These are phyloP conservation scores for Aegotheles bennettii DNA, from an alignment of 2,113 vertebrate species.

Conservation along the genomic window DNA sequence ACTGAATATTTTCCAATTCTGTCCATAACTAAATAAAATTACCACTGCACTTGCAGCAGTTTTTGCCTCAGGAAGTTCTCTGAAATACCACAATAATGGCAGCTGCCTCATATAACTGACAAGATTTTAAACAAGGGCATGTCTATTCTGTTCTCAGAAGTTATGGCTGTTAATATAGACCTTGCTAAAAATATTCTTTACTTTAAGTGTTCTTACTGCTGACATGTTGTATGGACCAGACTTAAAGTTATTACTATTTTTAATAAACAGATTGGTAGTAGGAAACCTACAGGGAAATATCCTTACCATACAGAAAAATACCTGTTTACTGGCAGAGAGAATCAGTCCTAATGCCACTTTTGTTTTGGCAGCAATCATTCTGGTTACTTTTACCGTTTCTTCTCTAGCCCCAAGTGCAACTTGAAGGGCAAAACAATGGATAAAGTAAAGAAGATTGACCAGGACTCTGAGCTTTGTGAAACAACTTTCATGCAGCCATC, in stretches of 20 bases:
- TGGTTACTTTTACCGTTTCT: neutral
- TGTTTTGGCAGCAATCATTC: neutral
- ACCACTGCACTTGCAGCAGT: neutral
- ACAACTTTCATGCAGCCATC: neutral
- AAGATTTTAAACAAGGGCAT: neutral
- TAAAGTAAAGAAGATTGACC: neutral
- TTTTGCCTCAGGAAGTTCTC: neutral
- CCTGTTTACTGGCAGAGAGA: neutral
- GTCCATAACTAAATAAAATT: neutral
- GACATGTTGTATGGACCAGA: neutral
- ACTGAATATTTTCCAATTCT: neutral
- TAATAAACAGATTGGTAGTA: neutral
- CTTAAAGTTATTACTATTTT: neutral
- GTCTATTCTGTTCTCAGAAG: neutral
- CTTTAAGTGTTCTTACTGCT: neutral
- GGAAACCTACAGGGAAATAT: neutral
- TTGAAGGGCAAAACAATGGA: neutral
- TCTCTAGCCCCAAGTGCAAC: neutral
- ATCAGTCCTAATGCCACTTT: neutral
- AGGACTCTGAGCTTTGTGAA: neutral
- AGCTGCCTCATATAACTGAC: neutral
- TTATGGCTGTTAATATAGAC: neutral
- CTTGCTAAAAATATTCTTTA: neutral
- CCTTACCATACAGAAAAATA: neutral
- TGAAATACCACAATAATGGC: neutral